A percentile compares a stretch with the other conserved stretches of the same genome.
phyloP scores from a whole-genome alignment of 2,797 vertebrate species.

The Myiotriccus ornatus region DNA sequence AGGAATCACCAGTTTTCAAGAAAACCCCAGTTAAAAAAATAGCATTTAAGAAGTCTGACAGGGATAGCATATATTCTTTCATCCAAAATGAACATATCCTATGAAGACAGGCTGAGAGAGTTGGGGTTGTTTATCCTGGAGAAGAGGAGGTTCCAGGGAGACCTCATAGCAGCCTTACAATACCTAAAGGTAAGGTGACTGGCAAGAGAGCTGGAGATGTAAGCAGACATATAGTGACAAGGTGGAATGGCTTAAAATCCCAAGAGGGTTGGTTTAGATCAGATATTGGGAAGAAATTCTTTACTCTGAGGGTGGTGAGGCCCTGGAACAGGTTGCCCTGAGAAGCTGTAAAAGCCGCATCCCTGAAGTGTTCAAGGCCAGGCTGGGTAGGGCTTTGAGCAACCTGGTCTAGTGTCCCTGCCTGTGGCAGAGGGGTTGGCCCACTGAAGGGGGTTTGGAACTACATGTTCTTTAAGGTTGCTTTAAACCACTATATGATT shows the following conservation, averaged over 20 bases:
- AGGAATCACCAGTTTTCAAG: not conserved
- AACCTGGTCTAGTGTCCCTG: not conserved
- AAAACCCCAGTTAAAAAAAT: not conserved
- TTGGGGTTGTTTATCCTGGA: not conserved
- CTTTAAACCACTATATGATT: not conserved
- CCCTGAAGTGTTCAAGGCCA: not conserved
- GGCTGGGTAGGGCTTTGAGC: not conserved
- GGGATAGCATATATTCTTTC: not conserved
- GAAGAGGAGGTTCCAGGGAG: not conserved
- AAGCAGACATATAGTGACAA: not conserved
- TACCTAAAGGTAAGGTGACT: not conserved
- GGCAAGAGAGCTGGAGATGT: not conserved
- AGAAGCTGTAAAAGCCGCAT: not conserved
- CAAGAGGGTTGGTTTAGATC: not conserved
- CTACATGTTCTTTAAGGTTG: not conserved
- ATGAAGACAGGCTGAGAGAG: not conserved
- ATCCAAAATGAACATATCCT: not conserved
- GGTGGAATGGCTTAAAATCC: not conserved
- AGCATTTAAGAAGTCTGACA: not conserved
- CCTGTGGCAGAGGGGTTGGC: not conserved
- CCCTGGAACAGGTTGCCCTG: not conserved
- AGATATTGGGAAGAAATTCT: not conserved
- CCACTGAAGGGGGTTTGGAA: not conserved
- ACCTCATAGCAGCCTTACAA: not conserved
- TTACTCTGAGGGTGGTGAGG: not conserved